Base-by-base conservation (phyloP, 2,888 invertebrate genomes). In the Drosophila dives region DNA sequence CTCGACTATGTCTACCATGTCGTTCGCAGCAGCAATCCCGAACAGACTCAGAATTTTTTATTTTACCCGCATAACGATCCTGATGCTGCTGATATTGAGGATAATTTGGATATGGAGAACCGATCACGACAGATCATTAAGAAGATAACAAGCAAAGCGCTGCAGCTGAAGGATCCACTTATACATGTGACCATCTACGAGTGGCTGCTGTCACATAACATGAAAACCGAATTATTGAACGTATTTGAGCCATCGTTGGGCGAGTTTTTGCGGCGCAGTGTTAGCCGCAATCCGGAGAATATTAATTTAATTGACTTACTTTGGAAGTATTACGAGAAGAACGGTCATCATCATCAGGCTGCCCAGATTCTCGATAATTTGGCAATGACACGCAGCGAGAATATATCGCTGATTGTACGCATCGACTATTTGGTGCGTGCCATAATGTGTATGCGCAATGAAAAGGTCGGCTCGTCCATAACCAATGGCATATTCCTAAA, bases 261-360 rank as follows among this genome's bases (percentile, higher is more conserved):
- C 64, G 93, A 93, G 80, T 91, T 93, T 80, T 80, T 94, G 42
- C 91, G 93, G 20, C 92, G 93, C 23, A 93, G 93, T 59, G 93
- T 93, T 3, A 87, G 91, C 72, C 94, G 94, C 64, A 94, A 94
- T 91, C 94, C 95, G 11, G 94, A 96, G 55, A 93, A 95, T 79
- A 92, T 95, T 1, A 94, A 94, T 79, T 93, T 96, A 29, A 94
- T 97, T 77, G 98, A 99, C 92, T 94, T 99, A 77, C 93, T 99
- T 64, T 99, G 99, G 99, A 98, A 98, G 93, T 98, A 97, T 92
- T 98, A 99, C 90, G 99, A 99, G 93, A 96, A 97, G 91, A 96
- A 96, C 89, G 96, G 96, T 34, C 98, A 99, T 92, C 99, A 98
- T 91, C 95, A 97, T 2, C 96, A 97, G 12, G 99, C 99, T 2